Base-by-base conservation (phyloP, 2,113 vertebrate genomes). In the Dasyornis broadbenti region DNA sequence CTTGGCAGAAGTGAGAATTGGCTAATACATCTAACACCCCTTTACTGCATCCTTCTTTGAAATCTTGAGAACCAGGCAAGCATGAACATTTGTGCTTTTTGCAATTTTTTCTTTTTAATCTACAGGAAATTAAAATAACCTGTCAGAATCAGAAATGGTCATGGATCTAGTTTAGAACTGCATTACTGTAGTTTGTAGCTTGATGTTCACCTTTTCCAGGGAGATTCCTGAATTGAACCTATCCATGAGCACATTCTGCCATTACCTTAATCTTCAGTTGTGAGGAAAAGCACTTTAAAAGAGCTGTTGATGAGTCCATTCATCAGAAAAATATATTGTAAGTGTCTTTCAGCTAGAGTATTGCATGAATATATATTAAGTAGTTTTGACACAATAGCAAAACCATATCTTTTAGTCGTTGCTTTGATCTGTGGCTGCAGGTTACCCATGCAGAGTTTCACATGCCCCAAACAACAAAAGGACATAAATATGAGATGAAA, bases 161-260 rank as follows among this genome's bases (percentile, higher is more conserved):
- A 64, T 39, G 56, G 79, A 60, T 81, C 45, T 88, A 30, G 44
- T 75, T 78, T 85, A 82, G 91, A 80, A 71, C 69, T 96, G 85
- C 68, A 60, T 82, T 96, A 68, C 83, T 96, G 63, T 93, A 92
- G 94, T 96, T 92, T 97, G 94, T 96, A 95, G 97, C 95, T 94
- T 97, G 91, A 92, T 97, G 63, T 96, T 97, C 96, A 77, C 93
- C 90, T 97, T 97, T 97, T 97, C 93, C 94, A 97, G 97, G 95
- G 90, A 97, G 93, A 88, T 70, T 97, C 86, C 94, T 97, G 97
- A 97, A 52, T 53, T 97, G 92, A 95, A 35, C 90, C 49, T 96
- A 82, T 82, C 79, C 80, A 90, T 96, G 96, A 95, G 88, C 87
- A 92, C 37, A 94, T 80, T 97, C 94, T 97, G 80, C 96, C 81